Evolutionary conservation across 2,888 invertebrate genomes (phyloP).

Genomic region (Leptinotarsa peninsularis): DNA sequence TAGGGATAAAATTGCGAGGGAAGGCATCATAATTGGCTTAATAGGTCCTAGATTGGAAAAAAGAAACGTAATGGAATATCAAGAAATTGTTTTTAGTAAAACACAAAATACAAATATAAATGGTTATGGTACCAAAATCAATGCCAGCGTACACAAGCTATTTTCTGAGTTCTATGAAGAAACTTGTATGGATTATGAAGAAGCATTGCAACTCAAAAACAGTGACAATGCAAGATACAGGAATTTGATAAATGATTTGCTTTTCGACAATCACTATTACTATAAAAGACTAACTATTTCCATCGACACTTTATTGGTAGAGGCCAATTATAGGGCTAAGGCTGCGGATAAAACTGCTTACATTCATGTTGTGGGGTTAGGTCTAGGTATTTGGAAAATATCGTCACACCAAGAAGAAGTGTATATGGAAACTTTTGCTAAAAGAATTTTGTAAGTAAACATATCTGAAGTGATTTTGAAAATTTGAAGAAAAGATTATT

Average conservation of each 20-base stretch:
- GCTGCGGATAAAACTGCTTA: constrained; percentile 70
- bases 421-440: constrained; percentile 74
- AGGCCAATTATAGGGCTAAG: constrained; percentile 72
- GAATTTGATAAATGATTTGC: constrained; percentile 45
- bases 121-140: constrained; percentile 64
- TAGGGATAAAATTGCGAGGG: constrained; percentile 63
- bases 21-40: constrained; percentile 67
- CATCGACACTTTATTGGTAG: constrained; percentile 74
- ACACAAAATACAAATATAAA: constrained; percentile 63
- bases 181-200: constrained; percentile 39
- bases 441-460: constrained; percentile 65
- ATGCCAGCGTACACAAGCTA: constrained; percentile 48
- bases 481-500: too few species aligned
- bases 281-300: constrained; percentile 70
- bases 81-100: constrained; percentile 70
- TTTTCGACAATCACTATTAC: constrained; percentile 61
- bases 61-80: constrained; percentile 71
- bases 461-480: too few species aligned
- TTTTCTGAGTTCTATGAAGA: constrained; percentile 56
- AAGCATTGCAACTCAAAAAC: constrained; percentile 28
- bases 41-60: constrained; percentile 71
- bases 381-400: constrained; percentile 77
- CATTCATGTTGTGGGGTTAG: constrained; percentile 76
- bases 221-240: constrained; percentile 39
- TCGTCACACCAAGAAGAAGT: constrained; percentile 73